A percentile compares a stretch with the other conserved stretches of the same genome.
These are phyloP conservation scores for Littorina saxatilis DNA, from an alignment of 1,140 invertebrate genomes.

Conservation along the genomic window DNA sequence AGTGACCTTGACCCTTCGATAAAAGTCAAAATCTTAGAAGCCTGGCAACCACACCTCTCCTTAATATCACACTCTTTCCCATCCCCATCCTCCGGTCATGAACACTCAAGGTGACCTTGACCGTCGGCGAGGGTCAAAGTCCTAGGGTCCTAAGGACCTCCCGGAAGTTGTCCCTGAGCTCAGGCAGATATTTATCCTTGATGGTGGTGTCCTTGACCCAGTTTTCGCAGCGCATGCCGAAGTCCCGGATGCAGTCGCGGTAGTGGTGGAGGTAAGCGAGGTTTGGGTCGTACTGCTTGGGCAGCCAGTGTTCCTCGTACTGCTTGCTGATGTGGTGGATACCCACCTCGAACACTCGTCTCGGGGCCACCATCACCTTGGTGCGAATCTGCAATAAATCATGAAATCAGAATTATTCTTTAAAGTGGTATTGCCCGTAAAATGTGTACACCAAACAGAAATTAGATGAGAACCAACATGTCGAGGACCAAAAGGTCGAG, in stretches of 20 bases:
- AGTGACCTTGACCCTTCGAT: too few relatives aligned
- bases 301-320: constrained; percentile 52
- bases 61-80: too few relatives aligned
- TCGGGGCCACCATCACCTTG: constrained; percentile 69
- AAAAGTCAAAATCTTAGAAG: too few relatives aligned
- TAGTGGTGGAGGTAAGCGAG: constrained; percentile 94
- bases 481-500: too few relatives aligned
- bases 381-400: constrained; percentile 66
- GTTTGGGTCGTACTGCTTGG: constrained; percentile 77
- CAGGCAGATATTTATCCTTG: constrained; percentile 20
- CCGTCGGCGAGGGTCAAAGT: background rate
- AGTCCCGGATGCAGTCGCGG: constrained; percentile 75
- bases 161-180: constrained; percentile 16
- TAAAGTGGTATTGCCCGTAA: too few relatives aligned
- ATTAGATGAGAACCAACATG: too few relatives aligned
- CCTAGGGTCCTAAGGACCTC: background rate
- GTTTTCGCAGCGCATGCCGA: constrained; percentile 65
- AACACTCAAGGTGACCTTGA: too few relatives aligned
- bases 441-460: too few relatives aligned
- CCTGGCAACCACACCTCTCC: too few relatives aligned
- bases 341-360: constrained; percentile 71
- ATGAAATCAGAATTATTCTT: background rate
- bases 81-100: too few relatives aligned
- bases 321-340: constrained; percentile 74
- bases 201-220: constrained; percentile 54